phyloP scores from a whole-genome alignment of 2,888 invertebrate species.

The Scaptomyza flava region DNA sequence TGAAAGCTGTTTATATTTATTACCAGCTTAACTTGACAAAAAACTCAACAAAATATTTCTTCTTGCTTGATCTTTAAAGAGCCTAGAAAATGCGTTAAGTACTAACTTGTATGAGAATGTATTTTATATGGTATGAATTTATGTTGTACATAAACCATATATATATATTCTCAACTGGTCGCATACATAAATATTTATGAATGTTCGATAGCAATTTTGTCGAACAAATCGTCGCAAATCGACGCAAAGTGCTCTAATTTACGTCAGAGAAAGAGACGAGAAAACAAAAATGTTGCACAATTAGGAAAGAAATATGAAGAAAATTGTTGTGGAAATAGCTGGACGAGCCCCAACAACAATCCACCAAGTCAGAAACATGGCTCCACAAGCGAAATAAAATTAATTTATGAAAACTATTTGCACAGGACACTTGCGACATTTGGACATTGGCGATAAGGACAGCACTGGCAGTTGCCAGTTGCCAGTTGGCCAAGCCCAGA shows the following conservation, averaged over 20 bases:
- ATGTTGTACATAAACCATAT: constrained; percentile 36
- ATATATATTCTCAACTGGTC: constrained; percentile 23
- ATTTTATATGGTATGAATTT: background rate
- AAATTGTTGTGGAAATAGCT: constrained; percentile 52
- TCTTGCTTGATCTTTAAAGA: no score
- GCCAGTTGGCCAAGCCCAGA: constrained; percentile 4
- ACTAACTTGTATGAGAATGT: constrained; percentile 9
- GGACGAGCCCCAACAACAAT: constrained; percentile 16
- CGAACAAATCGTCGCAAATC: constrained; percentile 71
- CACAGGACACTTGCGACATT: constrained; percentile 56
- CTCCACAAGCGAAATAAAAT: constrained; percentile 75
- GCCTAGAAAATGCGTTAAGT: background rate
- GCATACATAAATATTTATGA: constrained; percentile 74
- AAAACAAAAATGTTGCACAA: constrained; percentile 62
- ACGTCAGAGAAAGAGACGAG: constrained; percentile 63
- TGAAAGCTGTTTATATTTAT: no score
- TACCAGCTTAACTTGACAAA: no score
- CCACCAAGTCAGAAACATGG: constrained; percentile 37
- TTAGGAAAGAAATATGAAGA: constrained; percentile 74
- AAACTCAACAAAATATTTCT: no score
- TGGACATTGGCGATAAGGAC: constrained; percentile 41
- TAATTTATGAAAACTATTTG: constrained; percentile 81
- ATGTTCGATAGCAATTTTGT: constrained; percentile 60
- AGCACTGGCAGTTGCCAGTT: constrained; percentile 1
- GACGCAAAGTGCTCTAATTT: constrained; percentile 77